Evolutionary conservation across 2,797 vertebrate species (phyloP), one percentile per base, ranked within the genome.

Genomic region (Lepilemur ruficaudatus): DNA sequence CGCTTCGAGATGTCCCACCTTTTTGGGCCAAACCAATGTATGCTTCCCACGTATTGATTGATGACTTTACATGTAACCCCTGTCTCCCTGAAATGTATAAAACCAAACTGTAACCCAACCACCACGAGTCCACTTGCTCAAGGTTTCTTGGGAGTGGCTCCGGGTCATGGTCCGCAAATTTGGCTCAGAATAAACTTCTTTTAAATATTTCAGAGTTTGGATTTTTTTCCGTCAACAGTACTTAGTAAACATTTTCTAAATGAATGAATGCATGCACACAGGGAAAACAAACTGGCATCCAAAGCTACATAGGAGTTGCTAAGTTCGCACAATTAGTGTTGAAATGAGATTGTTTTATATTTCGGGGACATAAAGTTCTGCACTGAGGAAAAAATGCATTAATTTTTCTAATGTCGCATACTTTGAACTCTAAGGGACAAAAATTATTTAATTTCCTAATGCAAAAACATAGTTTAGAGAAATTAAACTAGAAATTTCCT

Each of bases 401-500:
- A 55, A 70, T 83, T 86, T 93, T 87, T 95, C 25, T 73, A 93
- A 75, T 82, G 41, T 79, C 93, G 92, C 46, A 93, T 93, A 65
- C 32, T 32, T 97, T 91, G 55, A 92, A 69, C 43, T 91, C 70
- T 94, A 25, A 87, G 25, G 32, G 17, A 86, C 12, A 94, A 61
- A 92, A 57, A n/a, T 67, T 63, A 89, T 43, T 89, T 96, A 93
- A 96, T 93, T 97, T 94, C 41, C 46, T 92, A 96, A 73, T 85
- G 70, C 76, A 85, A 87, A 95, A 93, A 65, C 10, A 75, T 35
- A 7, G 5, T 91, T 94, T 80, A 61, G 4, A 91, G 35, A 96
- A 83, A 93, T 89, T 90, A 72, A 96, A 94, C n/a, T 75, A 97
- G 83, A 63, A 91, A 73, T 86, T 52, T 73, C 11, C 15, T 92